Evolutionary conservation across 92 coral and sea anemone species (phyloP).

Genomic region (Palythoa grandis): DNA sequence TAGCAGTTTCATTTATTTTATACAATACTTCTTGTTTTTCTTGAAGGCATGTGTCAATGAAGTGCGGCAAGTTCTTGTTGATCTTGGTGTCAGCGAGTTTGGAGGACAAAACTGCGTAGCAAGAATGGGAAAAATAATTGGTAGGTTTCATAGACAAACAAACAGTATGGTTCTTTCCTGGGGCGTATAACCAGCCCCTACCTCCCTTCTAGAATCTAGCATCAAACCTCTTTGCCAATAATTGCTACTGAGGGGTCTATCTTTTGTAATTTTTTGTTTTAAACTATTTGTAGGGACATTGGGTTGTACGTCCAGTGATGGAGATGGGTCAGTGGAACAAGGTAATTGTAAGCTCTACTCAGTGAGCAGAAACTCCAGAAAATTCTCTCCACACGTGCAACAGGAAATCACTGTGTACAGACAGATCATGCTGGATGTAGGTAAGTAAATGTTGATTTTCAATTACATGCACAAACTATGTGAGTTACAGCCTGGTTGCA

Average conservation of each 20-base stretch:
- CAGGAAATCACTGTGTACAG: slow-evolving; percentile 68
- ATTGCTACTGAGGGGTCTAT: too few species aligned
- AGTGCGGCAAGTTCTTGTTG: slow-evolving; percentile 84
- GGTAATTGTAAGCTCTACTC: not conserved
- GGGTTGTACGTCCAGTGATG: not conserved
- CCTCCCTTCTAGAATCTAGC: too few species aligned
- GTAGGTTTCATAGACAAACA: slow-evolving; percentile 46
- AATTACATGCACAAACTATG: not conserved
- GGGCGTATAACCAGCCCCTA: not conserved
- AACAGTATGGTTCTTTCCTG: too few species aligned
- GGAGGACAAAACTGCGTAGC: slow-evolving; percentile 81
- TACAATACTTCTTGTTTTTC: not conserved
- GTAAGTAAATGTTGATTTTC: slow-evolving; percentile 44
- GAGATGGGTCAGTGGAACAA: not conserved
- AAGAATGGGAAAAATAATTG: slow-evolving; percentile 72
- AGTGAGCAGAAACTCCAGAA: not conserved
- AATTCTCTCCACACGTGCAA: slow-evolving; percentile 46
- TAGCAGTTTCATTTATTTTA: too few species aligned
- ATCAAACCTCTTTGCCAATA: too few species aligned
- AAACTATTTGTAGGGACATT: not conserved
- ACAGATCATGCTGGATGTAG: slow-evolving; percentile 89
- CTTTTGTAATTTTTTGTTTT: not conserved
- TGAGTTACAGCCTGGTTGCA: too few species aligned
- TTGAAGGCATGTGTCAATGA: slow-evolving; percentile 67
- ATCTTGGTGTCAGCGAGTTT: slow-evolving; percentile 92